A percentile compares a stretch with the other conserved stretches of the same genome.
Conservation (phyloP, 2,797 vertebrate species). For the Heliangelus exortis region DNA sequence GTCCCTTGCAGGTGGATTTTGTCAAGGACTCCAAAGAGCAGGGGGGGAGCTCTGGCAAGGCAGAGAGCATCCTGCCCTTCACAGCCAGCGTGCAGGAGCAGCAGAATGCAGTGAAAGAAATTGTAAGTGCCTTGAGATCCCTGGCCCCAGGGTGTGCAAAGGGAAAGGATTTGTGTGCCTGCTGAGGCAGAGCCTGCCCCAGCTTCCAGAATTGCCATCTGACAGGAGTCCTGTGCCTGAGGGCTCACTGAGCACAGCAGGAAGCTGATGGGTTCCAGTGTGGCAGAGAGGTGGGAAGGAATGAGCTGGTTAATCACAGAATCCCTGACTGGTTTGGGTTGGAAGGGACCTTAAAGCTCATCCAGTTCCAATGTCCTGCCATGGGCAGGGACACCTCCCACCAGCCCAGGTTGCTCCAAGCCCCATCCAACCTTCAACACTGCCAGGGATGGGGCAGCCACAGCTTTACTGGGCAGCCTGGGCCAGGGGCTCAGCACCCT, state of each 20-base stretch:
- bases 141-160: not conserved
- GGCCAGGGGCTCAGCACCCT: too few species aligned
- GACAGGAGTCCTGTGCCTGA: not conserved
- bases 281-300: not conserved
- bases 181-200: not conserved
- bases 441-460: too few species aligned
- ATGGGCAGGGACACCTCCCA: too few species aligned
- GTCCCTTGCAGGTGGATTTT: slow-evolving; percentile 73
- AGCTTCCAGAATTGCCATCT: not conserved
- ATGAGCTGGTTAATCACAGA: not conserved
- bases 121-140: slow-evolving; percentile 74
- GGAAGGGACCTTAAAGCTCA: too few species aligned
- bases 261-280: not conserved
- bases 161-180: not conserved
- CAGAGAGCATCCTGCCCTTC: slow-evolving; percentile 63
- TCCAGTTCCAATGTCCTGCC: too few species aligned
- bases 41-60: slow-evolving; percentile 64
- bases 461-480: too few species aligned
- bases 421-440: too few species aligned
- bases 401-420: too few species aligned
- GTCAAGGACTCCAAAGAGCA: slow-evolving; percentile 74
- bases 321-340: too few species aligned
- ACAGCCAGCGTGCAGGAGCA: slow-evolving; percentile 81
- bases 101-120: slow-evolving; percentile 83
- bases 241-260: not conserved